Conservation (phyloP, 2,797 vertebrate genomes). For the Melopsittacus undulatus region DNA sequence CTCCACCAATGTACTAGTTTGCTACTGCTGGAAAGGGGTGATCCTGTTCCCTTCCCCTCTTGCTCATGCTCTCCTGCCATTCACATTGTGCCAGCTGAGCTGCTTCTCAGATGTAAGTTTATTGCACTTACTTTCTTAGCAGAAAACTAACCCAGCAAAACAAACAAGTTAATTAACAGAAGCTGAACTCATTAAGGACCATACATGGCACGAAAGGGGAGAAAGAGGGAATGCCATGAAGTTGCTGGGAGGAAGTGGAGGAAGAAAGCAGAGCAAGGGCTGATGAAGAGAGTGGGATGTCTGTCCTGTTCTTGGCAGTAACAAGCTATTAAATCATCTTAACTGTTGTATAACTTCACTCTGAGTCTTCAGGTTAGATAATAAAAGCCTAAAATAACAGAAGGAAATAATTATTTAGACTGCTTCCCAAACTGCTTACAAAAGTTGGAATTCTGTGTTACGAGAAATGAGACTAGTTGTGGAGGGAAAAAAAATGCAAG, state of each 20-base stretch:
- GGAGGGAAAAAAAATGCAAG: background rate
- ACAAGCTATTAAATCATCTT: slow-evolving; percentile 55
- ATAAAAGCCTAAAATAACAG: slow-evolving; percentile 47
- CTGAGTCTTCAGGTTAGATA: slow-evolving; percentile 43
- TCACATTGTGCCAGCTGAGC: background rate
- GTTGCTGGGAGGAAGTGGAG: slow-evolving; percentile 15
- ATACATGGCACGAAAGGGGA: background rate
- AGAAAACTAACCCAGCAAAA: slow-evolving; percentile 21
- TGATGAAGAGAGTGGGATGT: slow-evolving; percentile 49
- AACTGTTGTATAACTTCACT: slow-evolving; percentile 61
- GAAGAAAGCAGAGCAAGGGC: slow-evolving; percentile 40
- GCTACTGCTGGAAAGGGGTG: background rate
- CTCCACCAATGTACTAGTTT: background rate
- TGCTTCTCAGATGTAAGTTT: background rate
- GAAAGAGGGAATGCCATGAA: background rate
- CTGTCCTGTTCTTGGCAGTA: slow-evolving; percentile 62
- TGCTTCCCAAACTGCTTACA: background rate
- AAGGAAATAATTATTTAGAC: slow-evolving; percentile 43
- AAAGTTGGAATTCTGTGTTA: background rate
- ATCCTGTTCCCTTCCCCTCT: background rate
- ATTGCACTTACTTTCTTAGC: background rate
- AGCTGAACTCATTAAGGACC: slow-evolving; percentile 20
- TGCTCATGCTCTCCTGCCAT: background rate
- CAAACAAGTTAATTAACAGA: slow-evolving; percentile 17
- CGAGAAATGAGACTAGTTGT: background rate